Percentiles rank a stretch among this genome's conserved stretches.
These are phyloP conservation scores for Torymus tubicola DNA, from an alignment of 2,888 invertebrate species.

Conservation along the genomic window DNA sequence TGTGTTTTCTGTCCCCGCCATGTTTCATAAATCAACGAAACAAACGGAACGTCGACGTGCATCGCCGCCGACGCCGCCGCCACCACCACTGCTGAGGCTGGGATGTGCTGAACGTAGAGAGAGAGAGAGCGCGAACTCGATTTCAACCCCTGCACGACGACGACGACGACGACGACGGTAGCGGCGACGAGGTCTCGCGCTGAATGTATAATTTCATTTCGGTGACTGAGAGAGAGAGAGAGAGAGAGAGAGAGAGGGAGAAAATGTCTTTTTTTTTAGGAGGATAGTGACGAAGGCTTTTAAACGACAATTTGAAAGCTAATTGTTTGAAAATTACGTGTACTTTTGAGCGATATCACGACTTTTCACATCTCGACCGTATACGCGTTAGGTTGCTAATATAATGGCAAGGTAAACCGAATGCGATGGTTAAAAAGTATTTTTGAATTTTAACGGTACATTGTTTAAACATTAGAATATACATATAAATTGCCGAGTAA, in stretches of 20 bases:
- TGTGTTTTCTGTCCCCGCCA: constrained; percentile 74
- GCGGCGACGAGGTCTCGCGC: constrained; percentile 24
- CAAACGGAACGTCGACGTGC: constrained; percentile 70
- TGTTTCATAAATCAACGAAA: constrained; percentile 75
- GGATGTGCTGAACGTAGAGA: too few relatives aligned
- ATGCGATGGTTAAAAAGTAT: too few relatives aligned
- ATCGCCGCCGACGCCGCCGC: constrained; percentile 12
- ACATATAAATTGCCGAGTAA: too few relatives aligned
- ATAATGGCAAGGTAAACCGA: too few relatives aligned
- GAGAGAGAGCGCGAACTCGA: constrained; percentile 53
- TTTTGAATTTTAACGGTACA: too few relatives aligned
- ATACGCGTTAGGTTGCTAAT: too few relatives aligned
- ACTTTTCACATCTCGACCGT: neutral
- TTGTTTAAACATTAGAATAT: too few relatives aligned
- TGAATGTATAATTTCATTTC: constrained; percentile 57
- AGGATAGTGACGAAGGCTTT: constrained; percentile 6
- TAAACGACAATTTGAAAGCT: constrained; percentile 38
- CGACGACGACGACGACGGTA: constrained; percentile 6
- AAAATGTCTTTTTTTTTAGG: constrained; percentile 32
- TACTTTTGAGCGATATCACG: neutral
- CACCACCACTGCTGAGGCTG: too few relatives aligned
- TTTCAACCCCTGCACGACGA: constrained; percentile 31
- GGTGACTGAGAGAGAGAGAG: constrained; percentile 5
- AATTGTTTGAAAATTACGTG: constrained; percentile 35
- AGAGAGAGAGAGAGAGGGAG: neutral